phyloP scores from a whole-genome alignment of 2,888 invertebrate genomes.

The Dicyrtoma fusca region DNA sequence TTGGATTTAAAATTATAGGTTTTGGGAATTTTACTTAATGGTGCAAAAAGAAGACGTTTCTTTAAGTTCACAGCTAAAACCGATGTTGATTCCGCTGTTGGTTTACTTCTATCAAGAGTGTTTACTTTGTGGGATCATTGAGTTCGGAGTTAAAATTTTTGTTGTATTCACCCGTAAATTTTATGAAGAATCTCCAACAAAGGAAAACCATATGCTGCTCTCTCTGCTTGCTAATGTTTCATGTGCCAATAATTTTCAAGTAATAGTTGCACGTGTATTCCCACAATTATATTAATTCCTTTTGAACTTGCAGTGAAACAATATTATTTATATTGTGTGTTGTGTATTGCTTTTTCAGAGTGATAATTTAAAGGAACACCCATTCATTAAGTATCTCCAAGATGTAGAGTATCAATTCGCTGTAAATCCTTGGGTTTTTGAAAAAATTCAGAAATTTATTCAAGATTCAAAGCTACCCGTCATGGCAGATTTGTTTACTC shows the following conservation, averaged over 20 bases:
- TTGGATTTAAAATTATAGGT: constrained; percentile 37
- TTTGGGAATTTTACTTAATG: constrained; percentile 51
- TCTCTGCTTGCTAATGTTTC: constrained; percentile 41
- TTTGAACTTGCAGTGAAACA: not conserved
- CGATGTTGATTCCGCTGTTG: constrained; percentile 50
- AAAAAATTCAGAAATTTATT: constrained; percentile 43
- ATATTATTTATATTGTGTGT: not conserved
- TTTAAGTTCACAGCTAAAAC: constrained; percentile 44
- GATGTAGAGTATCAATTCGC: constrained; percentile 24
- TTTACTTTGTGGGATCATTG: constrained; percentile 30
- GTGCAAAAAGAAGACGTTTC: constrained; percentile 40
- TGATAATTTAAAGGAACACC: constrained; percentile 31
- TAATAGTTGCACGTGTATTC: constrained; percentile 18
- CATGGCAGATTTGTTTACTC: constrained; percentile 45
- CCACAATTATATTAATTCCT: not conserved
- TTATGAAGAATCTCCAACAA: constrained; percentile 44
- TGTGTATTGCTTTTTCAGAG: constrained; percentile 27
- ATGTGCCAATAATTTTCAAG: constrained; percentile 41
- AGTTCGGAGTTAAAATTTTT: constrained; percentile 42
- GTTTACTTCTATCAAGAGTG: constrained; percentile 49
- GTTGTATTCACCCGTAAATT: constrained; percentile 47
- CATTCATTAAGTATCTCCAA: constrained; percentile 21
- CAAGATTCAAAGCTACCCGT: constrained; percentile 37
- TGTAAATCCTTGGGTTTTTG: constrained; percentile 32
- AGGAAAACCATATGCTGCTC: constrained; percentile 41